These are phyloP conservation scores for Tinea trinotella DNA, from an alignment of 2,888 invertebrate genomes.

Conservation along the genomic window DNA sequence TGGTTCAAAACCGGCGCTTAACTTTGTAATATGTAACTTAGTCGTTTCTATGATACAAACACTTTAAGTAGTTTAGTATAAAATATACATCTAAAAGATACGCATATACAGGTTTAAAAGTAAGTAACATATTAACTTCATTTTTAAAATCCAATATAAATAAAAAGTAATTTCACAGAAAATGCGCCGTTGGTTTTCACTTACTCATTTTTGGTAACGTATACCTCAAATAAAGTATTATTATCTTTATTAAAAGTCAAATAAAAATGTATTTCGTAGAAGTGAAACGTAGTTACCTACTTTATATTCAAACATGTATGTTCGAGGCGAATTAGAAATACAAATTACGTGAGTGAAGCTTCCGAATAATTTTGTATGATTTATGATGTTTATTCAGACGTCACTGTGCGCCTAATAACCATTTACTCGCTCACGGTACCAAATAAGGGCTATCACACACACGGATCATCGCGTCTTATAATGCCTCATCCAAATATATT, in stretches of 20 bases:
- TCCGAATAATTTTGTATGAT: slow-evolving; percentile 50
- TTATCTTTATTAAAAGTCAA: not conserved
- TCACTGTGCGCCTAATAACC: slow-evolving; percentile 52
- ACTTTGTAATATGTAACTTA: too few relatives aligned
- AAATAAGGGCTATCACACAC: slow-evolving; percentile 1
- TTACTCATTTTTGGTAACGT: too few relatives aligned
- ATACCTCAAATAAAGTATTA: too few relatives aligned
- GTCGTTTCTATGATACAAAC: too few relatives aligned
- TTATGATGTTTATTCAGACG: slow-evolving; percentile 54
- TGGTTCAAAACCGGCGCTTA: too few relatives aligned
- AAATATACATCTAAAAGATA: too few relatives aligned
- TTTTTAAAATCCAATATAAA: too few relatives aligned
- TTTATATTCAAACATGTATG: slow-evolving; percentile 1
- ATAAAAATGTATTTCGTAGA: not conserved
- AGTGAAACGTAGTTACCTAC: not conserved
- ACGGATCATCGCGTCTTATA: not conserved
- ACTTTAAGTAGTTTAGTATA: too few relatives aligned
- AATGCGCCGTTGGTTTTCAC: too few relatives aligned
- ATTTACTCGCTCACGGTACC: slow-evolving; percentile 13
- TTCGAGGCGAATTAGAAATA: slow-evolving; percentile 42
- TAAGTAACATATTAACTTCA: too few relatives aligned
- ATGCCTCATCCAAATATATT: not conserved
- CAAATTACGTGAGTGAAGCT: slow-evolving; percentile 50
- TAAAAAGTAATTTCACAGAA: too few relatives aligned
- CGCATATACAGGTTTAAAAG: too few relatives aligned